These are phyloP conservation scores for Machaerirhynchus nigripectus DNA, from an alignment of 2,113 vertebrate genomes.

Conservation along the genomic window DNA sequence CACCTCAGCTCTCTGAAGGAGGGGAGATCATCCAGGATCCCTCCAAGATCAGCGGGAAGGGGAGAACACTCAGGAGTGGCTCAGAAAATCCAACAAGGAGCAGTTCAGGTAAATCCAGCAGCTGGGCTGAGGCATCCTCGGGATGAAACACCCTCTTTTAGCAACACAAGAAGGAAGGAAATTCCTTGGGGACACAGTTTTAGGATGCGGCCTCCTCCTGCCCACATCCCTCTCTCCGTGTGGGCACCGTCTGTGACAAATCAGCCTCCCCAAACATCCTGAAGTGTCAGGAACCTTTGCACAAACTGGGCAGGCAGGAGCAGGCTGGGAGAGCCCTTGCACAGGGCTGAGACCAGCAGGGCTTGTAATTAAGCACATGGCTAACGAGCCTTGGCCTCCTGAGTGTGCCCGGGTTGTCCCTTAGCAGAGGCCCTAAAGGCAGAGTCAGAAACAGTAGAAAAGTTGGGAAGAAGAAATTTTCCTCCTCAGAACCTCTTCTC, in stretches of 20 bases:
- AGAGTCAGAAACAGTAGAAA: not conserved
- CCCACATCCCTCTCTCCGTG: not conserved
- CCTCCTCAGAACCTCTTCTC: not conserved
- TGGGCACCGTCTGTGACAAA: accelerated
- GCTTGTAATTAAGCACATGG: not conserved
- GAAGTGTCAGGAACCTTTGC: not conserved
- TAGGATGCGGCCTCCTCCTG: not conserved
- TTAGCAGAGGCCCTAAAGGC: not conserved
- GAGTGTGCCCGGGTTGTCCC: accelerated
- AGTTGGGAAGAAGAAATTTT: not conserved
- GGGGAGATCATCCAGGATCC: not conserved
- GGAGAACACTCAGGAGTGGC: not conserved
- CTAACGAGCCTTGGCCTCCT: not conserved
- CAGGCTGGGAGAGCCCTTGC: not conserved
- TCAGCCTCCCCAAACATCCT: not conserved
- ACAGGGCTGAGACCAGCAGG: not conserved
- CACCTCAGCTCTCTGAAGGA: not conserved
- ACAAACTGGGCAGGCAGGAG: not conserved
- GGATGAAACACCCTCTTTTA: not conserved
- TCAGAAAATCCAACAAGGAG: not conserved
- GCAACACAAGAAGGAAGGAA: not conserved
- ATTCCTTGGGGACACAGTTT: too few relatives aligned
- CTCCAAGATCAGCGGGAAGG: not conserved
- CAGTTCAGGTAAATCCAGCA: not conserved
- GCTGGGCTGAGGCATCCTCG: not conserved